These are phyloP conservation scores for Myotis vivesi DNA, from an alignment of 2,797 vertebrate genomes.

Conservation along the genomic window DNA sequence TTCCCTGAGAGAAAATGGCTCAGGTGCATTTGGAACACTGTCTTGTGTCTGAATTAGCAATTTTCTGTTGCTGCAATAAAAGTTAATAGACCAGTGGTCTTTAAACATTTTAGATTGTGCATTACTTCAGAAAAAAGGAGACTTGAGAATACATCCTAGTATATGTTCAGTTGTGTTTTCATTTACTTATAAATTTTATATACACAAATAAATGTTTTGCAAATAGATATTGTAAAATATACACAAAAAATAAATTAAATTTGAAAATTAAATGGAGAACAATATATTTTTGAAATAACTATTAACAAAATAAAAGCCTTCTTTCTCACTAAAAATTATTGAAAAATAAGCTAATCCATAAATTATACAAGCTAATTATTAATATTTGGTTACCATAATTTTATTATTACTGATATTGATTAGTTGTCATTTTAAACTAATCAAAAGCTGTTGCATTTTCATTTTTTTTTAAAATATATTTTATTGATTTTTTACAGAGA, in stretches of 20 bases:
- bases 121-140: neutral
- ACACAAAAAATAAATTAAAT: neutral
- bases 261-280: neutral
- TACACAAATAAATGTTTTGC: neutral
- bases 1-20: neutral
- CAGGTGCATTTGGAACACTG: neutral
- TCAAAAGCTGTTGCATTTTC: neutral
- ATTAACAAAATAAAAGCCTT: slow-evolving; percentile 20
- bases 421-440: neutral
- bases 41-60: neutral
- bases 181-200: neutral
- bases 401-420: neutral
- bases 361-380: neutral
- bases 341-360: slow-evolving; percentile 14
- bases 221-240: neutral
- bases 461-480: too few species aligned
- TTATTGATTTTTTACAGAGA: too few species aligned
- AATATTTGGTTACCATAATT: neutral
- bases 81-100: neutral
- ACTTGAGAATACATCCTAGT: neutral
- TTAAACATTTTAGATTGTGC: neutral
- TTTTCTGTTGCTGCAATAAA: neutral
- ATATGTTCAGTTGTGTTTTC: neutral
- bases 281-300: neutral
- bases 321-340: slow-evolving; percentile 7